Evolutionary conservation across 2,113 vertebrate species (phyloP), one percentile per base, ranked within the genome.

Genomic region (Globicephala melas): DNA sequence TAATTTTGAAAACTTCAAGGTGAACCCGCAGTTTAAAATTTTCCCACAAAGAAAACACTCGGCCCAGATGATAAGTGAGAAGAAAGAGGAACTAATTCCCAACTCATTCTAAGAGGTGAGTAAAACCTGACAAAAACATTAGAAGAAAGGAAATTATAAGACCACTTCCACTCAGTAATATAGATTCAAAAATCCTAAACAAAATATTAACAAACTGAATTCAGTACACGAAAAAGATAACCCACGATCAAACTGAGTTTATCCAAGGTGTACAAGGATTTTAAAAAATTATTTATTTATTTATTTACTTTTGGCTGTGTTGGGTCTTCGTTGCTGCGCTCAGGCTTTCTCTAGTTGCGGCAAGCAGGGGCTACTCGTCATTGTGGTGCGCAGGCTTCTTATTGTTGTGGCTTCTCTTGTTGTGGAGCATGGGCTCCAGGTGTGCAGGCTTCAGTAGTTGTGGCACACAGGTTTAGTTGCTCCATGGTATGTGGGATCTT

Each of bases 61-160:
- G 53, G n/a, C 38, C 26, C 53, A 85, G 50, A 60, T 8, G 50
- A 50, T 8, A 63, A 18, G 18, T 87, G 50, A 94, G 31, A 55
- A 68, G 53, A 80, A 80, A 50, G 74, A 26, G 2, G 44, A 18
- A 73, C 62, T 44, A 95, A 55, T 47, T 65, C 31, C 67, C 67
- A 74, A 33, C 23, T 96, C 80, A 8, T 91, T 84, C 80, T 65
- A 47, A 90, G 44, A 77, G 18, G 18, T 91, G 25, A 86, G 58
- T 62, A 28, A 86, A 96, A 90, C 25, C 14, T 90, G 63, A 47
- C n/a, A 80, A 86, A 94, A 94, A 94, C 26, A 63, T 67, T 91
- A 23, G 5, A 90, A 89, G 58, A 88, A 92, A 83, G 53, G 15
- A 62, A 81, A 87, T 41, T 53, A 92, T 1, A 86, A 55, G 44